Evolutionary conservation across 2,888 invertebrate genomes (phyloP), one percentile per base, ranked within the genome.

Genomic region (Thelaira solivaga): DNA sequence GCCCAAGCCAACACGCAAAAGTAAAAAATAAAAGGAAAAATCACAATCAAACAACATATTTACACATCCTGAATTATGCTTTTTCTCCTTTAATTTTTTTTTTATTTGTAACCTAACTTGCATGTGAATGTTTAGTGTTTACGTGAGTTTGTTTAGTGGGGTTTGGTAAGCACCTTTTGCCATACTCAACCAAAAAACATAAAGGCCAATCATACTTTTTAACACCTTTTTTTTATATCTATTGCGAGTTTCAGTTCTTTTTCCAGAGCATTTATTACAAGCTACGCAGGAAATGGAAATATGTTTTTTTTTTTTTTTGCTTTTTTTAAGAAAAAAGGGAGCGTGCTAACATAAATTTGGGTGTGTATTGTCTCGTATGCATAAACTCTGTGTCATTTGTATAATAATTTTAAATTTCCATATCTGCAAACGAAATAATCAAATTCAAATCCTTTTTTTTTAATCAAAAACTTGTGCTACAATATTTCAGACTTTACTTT

Each of bases 141-240:
- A 18, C 8, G 13, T 53, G 16, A 53, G 39, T 55, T 67, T 68
- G 73, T 62, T 49, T 62, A 7, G 57, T 53, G 62, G 59, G 76
- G 39, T 62, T 39, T 41, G 16, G 16, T n/a, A n/a, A 71, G 72
- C 61, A 67, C 72, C 64, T 59, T 73, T 76, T 77, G 7, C 20
- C 18, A 47, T 13, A 51, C 64, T 74, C 77, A 45, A 45, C 59
- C 61, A 26, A 20, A 69, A 68, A 74, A n/a, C n/a, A n/a, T 62
- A 81, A 82, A 76, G 45, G 78, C 80, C 76, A 82, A 82, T 82
- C 81, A 82, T 80, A 75, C 72, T 47, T 80, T 80, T 82, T 72
- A 77, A 81, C 82, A 80, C 82, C 80, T 82, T 76, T 69, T 49
- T 55, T 59, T 34, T 41, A 29, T 36, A 43, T 57, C 29, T 39